Base-by-base conservation (phyloP, 92 coral and sea anemone species). In the Zoanthus sociatus region DNA sequence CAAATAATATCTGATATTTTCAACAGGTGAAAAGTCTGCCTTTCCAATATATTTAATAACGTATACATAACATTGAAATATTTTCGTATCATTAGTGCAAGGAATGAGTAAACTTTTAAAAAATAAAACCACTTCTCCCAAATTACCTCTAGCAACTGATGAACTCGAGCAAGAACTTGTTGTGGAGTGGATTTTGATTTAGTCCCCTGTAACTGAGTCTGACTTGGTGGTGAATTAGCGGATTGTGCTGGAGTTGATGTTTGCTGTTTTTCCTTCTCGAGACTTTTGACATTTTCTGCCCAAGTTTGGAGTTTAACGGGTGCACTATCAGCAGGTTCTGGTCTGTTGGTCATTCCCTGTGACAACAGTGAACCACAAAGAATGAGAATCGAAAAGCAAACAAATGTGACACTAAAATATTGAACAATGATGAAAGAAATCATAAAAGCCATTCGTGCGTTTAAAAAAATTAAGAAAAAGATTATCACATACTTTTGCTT, bases 111-210 rank as follows among this genome's bases (percentile, higher is more conserved):
- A 21, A 33, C 46, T 69, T 37, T 26, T 21, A 6, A 33, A 0
- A n/a, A 55, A 11, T 16, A n/a, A 31, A 66, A 66, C 32, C 50
- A 70, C 5, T 12, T 45, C 3, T 18, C 42, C 50, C 12, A 12
- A 47, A 69, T 63, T 86, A 94, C 97, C 92, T 97, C 99, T 31
- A 97, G 90, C 42, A 97, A 86, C 54, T 93, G 95, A 47, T 95
- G 93, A 20, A 97, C 99, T 54, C 99, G 93, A 63, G 98, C 98
- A 47, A 97, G 92, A 67, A 97, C 99, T 92, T 97, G 94, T 26
- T 94, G 94, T 14, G 99, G 98, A 13, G 95, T 95, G 44, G 99
- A 95, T 63, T 95, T 95, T 30, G 90, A 17, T 77, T 82, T 94
- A 9, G 81, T 66, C 8, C 78, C 51, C 33, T 53, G 71, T 16